phyloP scores from a whole-genome alignment of 2,797 vertebrate species.

The Petrocephalus schoutedeni region DNA sequence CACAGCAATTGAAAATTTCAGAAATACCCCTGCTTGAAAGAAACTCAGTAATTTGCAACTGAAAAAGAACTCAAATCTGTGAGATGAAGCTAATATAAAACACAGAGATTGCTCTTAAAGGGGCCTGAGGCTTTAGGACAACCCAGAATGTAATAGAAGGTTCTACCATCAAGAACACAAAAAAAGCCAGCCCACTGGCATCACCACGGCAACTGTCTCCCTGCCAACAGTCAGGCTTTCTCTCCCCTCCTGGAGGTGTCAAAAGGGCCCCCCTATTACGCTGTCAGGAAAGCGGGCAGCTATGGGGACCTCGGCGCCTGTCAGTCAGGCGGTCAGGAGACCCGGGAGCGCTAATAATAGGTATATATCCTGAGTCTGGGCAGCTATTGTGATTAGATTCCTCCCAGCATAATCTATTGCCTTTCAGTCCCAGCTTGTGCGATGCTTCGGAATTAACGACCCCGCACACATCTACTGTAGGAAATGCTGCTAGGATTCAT shows the following conservation, averaged over 20 bases:
- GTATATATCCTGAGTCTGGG: neutral
- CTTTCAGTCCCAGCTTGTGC: neutral
- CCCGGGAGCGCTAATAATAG: neutral
- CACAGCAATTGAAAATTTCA: conserved; percentile 8
- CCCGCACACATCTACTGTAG: no score
- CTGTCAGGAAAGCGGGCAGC: conserved; percentile 32
- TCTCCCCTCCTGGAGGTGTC: conserved; percentile 24
- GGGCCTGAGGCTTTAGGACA: conserved; percentile 11
- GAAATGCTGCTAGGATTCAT: neutral
- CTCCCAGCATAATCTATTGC: neutral
- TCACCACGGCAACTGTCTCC: conserved; percentile 25
- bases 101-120: neutral
- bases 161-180: conserved; percentile 8
- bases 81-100: neutral
- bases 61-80: neutral
- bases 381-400: conserved; percentile 35
- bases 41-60: neutral
- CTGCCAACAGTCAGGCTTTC: conserved; percentile 24
- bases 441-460: neutral
- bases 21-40: neutral
- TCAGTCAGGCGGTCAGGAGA: conserved; percentile 38
- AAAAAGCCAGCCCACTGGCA: conserved; percentile 20
- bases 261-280: conserved; percentile 33
- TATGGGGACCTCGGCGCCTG: conserved; percentile 32
- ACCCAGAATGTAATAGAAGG: neutral